phyloP scores from a whole-genome alignment of 2,888 invertebrate genomes.

The Tetragnatha montana region DNA sequence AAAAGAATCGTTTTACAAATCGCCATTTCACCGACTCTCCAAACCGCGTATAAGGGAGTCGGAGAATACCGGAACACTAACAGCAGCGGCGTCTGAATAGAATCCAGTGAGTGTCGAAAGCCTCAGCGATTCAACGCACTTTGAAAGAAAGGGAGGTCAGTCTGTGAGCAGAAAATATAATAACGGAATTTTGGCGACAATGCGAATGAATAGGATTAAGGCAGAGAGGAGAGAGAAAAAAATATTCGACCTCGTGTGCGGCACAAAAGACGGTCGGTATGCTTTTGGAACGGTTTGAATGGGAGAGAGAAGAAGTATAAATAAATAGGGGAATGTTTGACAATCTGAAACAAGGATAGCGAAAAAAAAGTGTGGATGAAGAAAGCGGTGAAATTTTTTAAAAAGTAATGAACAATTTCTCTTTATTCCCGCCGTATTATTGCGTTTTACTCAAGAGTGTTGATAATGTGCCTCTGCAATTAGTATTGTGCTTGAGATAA shows the following conservation, averaged over 20 bases:
- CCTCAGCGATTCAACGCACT: constrained; percentile 31
- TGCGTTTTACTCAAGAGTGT: too few relatives aligned
- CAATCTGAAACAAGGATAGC: constrained; percentile 1
- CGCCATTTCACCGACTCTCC: neutral
- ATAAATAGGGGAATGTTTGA: constrained; percentile 4
- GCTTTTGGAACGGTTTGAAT: constrained; percentile 4
- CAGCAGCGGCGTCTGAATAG: neutral
- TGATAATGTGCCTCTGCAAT: too few relatives aligned
- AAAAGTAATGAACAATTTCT: too few relatives aligned
- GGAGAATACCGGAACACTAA: neutral
- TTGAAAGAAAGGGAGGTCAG: constrained; percentile 50
- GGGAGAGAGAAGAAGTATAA: neutral
- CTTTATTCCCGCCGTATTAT: too few relatives aligned
- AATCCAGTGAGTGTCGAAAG: constrained; percentile 34
- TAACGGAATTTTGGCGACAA: constrained; percentile 41
- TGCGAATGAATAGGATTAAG: constrained; percentile 31
- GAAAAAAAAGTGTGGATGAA: neutral
- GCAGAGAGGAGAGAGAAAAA: constrained; percentile 26
- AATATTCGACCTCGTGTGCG: constrained; percentile 17
- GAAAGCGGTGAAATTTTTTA: neutral
- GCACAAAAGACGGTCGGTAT: constrained; percentile 22
- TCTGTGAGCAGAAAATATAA: constrained; percentile 19
- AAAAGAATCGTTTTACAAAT: neutral
- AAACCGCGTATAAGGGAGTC: neutral
- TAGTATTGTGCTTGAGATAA: too few relatives aligned